Conservation (phyloP, 2,113 vertebrate genomes). For the Macroglossus sobrinus region DNA sequence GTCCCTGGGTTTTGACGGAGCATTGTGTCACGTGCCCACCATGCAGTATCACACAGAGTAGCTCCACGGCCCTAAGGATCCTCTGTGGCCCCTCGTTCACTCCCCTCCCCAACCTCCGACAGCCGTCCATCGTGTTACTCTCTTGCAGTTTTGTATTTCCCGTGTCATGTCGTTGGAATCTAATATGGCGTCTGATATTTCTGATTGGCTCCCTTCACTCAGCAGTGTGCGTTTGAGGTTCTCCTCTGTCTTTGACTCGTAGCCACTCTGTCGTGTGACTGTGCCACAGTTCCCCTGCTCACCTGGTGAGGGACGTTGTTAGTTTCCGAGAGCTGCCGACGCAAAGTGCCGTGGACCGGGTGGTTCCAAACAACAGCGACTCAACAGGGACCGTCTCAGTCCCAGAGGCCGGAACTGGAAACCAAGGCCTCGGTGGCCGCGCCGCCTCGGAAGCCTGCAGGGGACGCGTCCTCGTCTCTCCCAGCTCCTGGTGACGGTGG, state of each 20-base stretch:
- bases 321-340: background rate
- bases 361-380: background rate
- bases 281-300: background rate
- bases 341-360: background rate
- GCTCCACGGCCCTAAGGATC: background rate
- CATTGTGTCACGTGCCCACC: background rate
- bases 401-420: background rate
- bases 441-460: background rate
- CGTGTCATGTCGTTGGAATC: background rate
- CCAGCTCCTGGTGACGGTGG: background rate
- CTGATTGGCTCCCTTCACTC: background rate
- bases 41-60: no score
- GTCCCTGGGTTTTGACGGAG: background rate
- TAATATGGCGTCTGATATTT: background rate
- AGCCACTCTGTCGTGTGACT: fast-evolving
- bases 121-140: no score
- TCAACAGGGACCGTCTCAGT: fast-evolving
- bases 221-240: background rate
- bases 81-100: fast-evolving
- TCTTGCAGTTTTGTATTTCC: background rate
- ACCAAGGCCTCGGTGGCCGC: background rate
- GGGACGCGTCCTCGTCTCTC: background rate
- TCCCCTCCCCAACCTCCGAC: fast-evolving
- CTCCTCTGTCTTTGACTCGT: no score
- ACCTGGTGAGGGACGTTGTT: background rate